Evolutionary conservation across 2,113 vertebrate species (phyloP).

Genomic region (Channa maculata): DNA sequence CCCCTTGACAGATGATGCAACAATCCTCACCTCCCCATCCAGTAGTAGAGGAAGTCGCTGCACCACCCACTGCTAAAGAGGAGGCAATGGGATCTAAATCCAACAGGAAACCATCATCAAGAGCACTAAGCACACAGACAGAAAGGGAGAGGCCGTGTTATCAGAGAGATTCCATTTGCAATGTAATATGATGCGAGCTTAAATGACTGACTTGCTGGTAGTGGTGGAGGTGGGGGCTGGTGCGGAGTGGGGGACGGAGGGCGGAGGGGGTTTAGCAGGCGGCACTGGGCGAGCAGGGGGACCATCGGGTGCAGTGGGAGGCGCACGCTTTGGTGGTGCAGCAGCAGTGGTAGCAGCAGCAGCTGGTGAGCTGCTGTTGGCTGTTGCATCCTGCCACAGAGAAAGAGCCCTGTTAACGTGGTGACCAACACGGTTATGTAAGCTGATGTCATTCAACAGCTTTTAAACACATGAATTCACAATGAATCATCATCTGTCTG

Average conservation of each 20-base stretch:
- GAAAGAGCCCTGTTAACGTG: background rate
- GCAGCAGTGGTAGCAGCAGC: constrained; percentile 76
- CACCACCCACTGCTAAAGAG: constrained; percentile 59
- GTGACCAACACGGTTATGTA: constrained; percentile 22
- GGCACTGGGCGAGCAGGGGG: constrained; percentile 77
- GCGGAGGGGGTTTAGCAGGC: constrained; percentile 69
- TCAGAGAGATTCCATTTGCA: constrained; percentile 2
- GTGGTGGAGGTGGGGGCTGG: constrained; percentile 23
- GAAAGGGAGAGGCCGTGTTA: background rate
- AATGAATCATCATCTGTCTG: constrained; percentile 19
- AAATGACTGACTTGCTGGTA: constrained; percentile 66
- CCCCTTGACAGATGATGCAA: background rate
- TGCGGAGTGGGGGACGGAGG: constrained; percentile 63
- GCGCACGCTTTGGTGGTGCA: constrained; percentile 69
- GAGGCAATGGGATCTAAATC: constrained; percentile 80
- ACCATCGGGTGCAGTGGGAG: constrained; percentile 32
- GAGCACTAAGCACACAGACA: constrained; percentile 56
- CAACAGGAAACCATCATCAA: constrained; percentile 78
- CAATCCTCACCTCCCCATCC: constrained; percentile 79
- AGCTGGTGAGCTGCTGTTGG: constrained; percentile 90
- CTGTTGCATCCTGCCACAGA: constrained; percentile 87
- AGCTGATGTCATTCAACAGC: constrained; percentile 1
- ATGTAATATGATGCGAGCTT: constrained; percentile 11
- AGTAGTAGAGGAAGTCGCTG: constrained; percentile 61
- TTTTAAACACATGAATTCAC: constrained; percentile 35